Base-by-base conservation (phyloP, 1,140 invertebrate genomes). In the Steinernema khuongi region DNA sequence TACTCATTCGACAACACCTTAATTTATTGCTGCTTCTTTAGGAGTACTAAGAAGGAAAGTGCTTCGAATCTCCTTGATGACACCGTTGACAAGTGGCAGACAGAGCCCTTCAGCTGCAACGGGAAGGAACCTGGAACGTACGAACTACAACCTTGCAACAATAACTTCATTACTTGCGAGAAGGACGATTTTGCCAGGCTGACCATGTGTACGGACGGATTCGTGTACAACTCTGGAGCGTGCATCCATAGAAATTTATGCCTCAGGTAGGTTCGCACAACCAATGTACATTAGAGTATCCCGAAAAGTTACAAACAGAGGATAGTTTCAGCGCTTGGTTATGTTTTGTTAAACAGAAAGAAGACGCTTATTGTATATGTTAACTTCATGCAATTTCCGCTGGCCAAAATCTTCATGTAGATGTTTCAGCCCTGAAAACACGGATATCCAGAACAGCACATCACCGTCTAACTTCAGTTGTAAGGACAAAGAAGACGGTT, bases 401-500 rank as follows among this genome's bases (percentile, higher is more conserved):
- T n/a, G n/a, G n/a, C n/a, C n/a, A n/a, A n/a, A n/a, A n/a, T n/a
- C n/a, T n/a, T n/a, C n/a, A n/a, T n/a, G n/a, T n/a, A n/a, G n/a
- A n/a, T n/a, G n/a, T n/a, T n/a, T n/a, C n/a, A n/a, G n/a, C n/a
- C n/a, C 50, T 22, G 22, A 60, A 11, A 60, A 26, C 50, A 60
- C 7, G n/a, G n/a, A n/a, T n/a, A n/a, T n/a, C n/a, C n/a, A n/a
- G n/a, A n/a, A n/a, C n/a, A n/a, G n/a, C n/a, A n/a, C n/a, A n/a
- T n/a, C n/a, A n/a, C n/a, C n/a, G n/a, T n/a, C 41, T 43, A n/a
- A 31, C 18, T 68, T 31, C 67, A 68, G 29, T 22, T 79, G 77
- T 33, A 22, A 1, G 0, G 44, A 44, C 1, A 32, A 75, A 31
- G 1, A 4, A 1, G 60, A 78, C 30, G 76, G 76, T 18, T 79